Conservation (phyloP, 2,113 vertebrate genomes). For the Sapajus apella region DNA sequence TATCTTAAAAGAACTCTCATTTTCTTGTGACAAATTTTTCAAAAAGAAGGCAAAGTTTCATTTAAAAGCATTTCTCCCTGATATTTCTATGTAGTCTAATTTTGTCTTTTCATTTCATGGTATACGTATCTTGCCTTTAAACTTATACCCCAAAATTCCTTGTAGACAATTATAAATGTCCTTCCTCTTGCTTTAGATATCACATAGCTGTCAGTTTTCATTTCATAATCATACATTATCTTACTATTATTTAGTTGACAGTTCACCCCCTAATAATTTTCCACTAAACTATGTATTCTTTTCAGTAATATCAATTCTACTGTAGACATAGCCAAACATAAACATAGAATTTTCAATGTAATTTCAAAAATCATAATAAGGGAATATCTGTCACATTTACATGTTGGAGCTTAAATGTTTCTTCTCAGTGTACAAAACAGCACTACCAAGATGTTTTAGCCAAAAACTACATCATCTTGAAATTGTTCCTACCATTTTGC, state of each 20-base stretch:
- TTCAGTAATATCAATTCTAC: neutral
- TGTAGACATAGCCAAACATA: neutral
- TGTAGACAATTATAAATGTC: neutral
- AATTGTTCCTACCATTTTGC: neutral
- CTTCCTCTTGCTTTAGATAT: neutral
- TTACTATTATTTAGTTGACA: neutral
- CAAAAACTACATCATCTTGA: neutral
- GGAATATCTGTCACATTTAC: neutral
- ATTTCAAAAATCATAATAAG: neutral
- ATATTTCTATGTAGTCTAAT: constrained; percentile 16
- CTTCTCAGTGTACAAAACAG: neutral
- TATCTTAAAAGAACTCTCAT: constrained; percentile 37
- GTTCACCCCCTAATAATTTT: neutral
- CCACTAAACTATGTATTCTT: neutral
- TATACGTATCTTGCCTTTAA: constrained; percentile 34
- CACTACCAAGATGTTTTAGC: neutral
- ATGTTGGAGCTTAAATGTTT: neutral
- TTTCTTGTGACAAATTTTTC: constrained; percentile 54
- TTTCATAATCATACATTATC: constrained; percentile 9
- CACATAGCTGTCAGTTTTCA: neutral
- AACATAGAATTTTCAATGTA: neutral
- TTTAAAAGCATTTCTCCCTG: constrained; percentile 55
- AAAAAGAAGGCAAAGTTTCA: constrained; percentile 39
- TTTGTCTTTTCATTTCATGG: constrained; percentile 21
- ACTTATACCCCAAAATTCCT: neutral